Percentiles rank a stretch among this genome's conserved stretches.
phyloP scores from a whole-genome alignment of 2,113 vertebrate species.

The Brienomyrus brachyistius region DNA sequence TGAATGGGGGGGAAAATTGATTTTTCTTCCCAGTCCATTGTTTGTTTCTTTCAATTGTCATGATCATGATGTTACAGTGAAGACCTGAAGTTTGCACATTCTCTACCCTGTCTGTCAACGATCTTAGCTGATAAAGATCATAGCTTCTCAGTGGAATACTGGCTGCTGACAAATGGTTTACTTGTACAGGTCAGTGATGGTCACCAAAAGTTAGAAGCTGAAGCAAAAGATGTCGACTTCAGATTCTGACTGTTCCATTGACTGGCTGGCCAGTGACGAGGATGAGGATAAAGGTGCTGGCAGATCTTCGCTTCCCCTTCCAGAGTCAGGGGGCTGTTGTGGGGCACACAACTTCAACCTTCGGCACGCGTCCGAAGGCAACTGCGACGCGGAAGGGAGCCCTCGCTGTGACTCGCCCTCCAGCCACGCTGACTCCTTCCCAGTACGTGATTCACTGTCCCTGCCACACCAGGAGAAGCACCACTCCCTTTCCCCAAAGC shows the following conservation, averaged over 20 bases:
- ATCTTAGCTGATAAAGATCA: neutral
- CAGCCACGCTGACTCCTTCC: neutral
- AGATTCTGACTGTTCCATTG: constrained; percentile 69
- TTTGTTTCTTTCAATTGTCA: neutral
- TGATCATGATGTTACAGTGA: neutral
- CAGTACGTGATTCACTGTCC: neutral
- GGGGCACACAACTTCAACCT: neutral
- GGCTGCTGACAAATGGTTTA: neutral
- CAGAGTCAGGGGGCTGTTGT: neutral
- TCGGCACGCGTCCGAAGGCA: neutral
- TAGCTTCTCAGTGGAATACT: neutral
- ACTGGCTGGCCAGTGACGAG: constrained; percentile 67
- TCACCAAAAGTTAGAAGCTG: constrained; percentile 53
- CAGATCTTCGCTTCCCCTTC: constrained; percentile 21
- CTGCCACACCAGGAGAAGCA: neutral
- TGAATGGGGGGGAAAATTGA: neutral
- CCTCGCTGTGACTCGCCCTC: neutral
- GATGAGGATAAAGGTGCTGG: constrained; percentile 45
- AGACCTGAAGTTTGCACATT: neutral
- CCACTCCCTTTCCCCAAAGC: neutral
- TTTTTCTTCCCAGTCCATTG: neutral
- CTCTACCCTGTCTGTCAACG: neutral
- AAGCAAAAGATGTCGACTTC: constrained; percentile 67
- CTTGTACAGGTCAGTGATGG: constrained; percentile 58
- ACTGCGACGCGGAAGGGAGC: neutral